These are phyloP conservation scores for Pao palembangensis DNA, from an alignment of 2,113 vertebrate genomes.

Conservation along the genomic window DNA sequence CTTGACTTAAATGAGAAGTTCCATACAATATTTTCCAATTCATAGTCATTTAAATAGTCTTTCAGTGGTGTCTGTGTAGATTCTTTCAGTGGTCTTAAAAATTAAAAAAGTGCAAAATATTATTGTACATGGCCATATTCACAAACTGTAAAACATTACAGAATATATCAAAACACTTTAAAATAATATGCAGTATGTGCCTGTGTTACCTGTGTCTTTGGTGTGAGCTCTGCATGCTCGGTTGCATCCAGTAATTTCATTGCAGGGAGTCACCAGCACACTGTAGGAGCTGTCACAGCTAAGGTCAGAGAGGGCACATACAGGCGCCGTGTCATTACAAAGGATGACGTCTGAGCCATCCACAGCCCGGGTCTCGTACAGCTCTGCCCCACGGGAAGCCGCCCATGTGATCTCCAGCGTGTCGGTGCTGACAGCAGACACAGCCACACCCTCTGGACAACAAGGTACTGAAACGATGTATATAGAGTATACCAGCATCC, in stretches of 20 bases:
- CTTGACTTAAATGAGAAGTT: not conserved
- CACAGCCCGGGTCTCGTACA: slow-evolving; percentile 79
- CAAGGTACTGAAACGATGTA: slow-evolving; percentile 79
- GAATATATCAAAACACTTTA: no score
- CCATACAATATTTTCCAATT: not conserved
- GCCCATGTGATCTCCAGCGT: slow-evolving; percentile 81
- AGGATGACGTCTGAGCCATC: slow-evolving; percentile 51
- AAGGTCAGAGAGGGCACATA: slow-evolving; percentile 84
- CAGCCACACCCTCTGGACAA: slow-evolving; percentile 77
- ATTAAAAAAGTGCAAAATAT: no score
- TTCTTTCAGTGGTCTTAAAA: no score
- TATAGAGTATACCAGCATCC: not conserved
- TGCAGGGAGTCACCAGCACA: slow-evolving; percentile 80
- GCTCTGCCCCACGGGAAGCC: slow-evolving; percentile 81
- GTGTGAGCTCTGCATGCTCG: slow-evolving; percentile 68
- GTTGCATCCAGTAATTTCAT: slow-evolving; percentile 80
- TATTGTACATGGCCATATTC: no score
- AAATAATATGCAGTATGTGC: not conserved
- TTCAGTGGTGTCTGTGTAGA: no score
- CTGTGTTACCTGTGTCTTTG: slow-evolving; percentile 78
- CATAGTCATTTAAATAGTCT: no score
- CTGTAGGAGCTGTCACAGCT: slow-evolving; percentile 79
- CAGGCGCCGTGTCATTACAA: slow-evolving; percentile 81
- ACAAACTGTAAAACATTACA: not conserved
- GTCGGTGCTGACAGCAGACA: slow-evolving; percentile 75